Percentiles rank a stretch among this genome's conserved stretches.
These are phyloP conservation scores for human DNA, from an alignment of 2,113 vertebrate genomes.

Conservation along the genomic window GRCh38 chr12:109639501-109640000, in stretches of 20 bases:
- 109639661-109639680: no score
- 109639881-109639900: no score
- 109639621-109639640: background rate
- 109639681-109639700: background rate
- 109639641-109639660: background rate
- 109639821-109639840: no score
- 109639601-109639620: background rate
- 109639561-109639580: background rate
- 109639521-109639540: background rate
- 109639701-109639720: background rate
- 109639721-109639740: background rate
- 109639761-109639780: background rate
- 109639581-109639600: background rate
- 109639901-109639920: no score
- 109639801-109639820: background rate
- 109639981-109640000: no score
- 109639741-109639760: background rate
- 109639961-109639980: no score
- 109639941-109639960: no score
- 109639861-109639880: no score
- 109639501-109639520: background rate
- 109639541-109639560: fast-evolving
- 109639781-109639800: background rate
- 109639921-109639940: no score
- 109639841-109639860: no score